Evolutionary conservation across 2,888 invertebrate species (phyloP), one percentile per base, ranked within the genome.

Genomic region (Athripsodes cinereus): DNA sequence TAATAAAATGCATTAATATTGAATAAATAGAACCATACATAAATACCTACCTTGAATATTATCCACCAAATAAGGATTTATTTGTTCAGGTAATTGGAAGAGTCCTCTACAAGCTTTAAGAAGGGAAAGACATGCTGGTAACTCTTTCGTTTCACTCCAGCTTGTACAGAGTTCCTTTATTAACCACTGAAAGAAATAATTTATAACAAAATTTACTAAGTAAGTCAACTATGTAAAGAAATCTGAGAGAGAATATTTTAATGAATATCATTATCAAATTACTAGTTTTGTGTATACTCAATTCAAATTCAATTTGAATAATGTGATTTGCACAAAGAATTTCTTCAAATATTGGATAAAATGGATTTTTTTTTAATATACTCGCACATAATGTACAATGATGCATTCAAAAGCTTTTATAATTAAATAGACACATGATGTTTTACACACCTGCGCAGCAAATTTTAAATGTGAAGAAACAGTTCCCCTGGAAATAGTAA

Each of bases 101-200:
- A 61, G 20, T 10, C 59, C 57, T 1, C 46, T 40, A 6, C 49
- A 44, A 3, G 53, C 59, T 18, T 55, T 54, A 35, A 63, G 16
- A 1, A 63, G 34, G 1, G 59, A 52, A 20, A 63, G 53, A 51
- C 57, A 57, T 6, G 57, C 59, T 5, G 63, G 50, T 16, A 63
- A 34, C 20, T 61, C 61, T 11, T 52, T 22, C 1, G 53, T 54
- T 1, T 26, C 21, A 8, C 52, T 35, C 63, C 63, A 63, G 11
- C 63, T 59, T 16, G 40, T 11, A 52, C 61, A 61, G 19, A 63
- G 26, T 13, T 63, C 63, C 11, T 63, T 60, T 1, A 63, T 57
- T n/a, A 63, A 35, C 60, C 63, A 61, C 61, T 62, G 52, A 6
- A 49, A 53, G 22, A 2, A 46, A 26, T 11, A 47, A n/a, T n/a